phyloP scores from a whole-genome alignment of 2,113 vertebrate genomes.

The Scomber japonicus region DNA sequence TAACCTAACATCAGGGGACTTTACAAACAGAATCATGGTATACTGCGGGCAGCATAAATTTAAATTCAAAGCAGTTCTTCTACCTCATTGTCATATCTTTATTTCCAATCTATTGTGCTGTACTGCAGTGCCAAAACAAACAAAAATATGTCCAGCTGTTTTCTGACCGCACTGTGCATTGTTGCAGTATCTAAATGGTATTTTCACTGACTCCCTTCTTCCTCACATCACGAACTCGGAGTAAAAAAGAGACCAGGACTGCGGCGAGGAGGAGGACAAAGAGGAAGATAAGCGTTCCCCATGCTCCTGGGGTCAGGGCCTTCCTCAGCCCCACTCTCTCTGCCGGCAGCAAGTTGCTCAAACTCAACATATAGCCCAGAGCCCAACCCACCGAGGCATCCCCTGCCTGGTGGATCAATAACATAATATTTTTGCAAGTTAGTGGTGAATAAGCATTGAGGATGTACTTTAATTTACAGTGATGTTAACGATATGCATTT shows the following conservation, averaged over 20 bases:
- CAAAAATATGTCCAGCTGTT: neutral
- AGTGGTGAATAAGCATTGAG: neutral
- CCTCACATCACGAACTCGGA: slow-evolving; percentile 19
- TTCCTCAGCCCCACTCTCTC: slow-evolving; percentile 70
- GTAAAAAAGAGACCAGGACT: slow-evolving; percentile 52
- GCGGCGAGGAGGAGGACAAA: slow-evolving; percentile 67
- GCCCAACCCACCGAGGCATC: slow-evolving; percentile 90
- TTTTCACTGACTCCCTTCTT: slow-evolving; percentile 61
- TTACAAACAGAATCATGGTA: neutral
- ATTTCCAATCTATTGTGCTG: neutral
- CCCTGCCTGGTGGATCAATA: slow-evolving; percentile 79
- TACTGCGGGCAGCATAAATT: neutral
- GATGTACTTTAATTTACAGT: neutral
- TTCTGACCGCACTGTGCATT: neutral
- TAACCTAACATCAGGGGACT: too few species aligned
- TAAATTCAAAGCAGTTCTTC: neutral
- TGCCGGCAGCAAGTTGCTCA: slow-evolving; percentile 88
- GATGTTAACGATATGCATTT: neutral
- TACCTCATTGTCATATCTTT: neutral
- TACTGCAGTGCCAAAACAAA: neutral
- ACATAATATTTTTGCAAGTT: neutral
- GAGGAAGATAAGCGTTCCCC: slow-evolving; percentile 83
- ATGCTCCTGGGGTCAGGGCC: slow-evolving; percentile 75
- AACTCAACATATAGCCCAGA: slow-evolving; percentile 93
- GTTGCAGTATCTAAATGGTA: slow-evolving; percentile 59